These are phyloP conservation scores for Lycophotia porphyrea DNA, from an alignment of 2,888 invertebrate genomes.

Conservation along the genomic window DNA sequence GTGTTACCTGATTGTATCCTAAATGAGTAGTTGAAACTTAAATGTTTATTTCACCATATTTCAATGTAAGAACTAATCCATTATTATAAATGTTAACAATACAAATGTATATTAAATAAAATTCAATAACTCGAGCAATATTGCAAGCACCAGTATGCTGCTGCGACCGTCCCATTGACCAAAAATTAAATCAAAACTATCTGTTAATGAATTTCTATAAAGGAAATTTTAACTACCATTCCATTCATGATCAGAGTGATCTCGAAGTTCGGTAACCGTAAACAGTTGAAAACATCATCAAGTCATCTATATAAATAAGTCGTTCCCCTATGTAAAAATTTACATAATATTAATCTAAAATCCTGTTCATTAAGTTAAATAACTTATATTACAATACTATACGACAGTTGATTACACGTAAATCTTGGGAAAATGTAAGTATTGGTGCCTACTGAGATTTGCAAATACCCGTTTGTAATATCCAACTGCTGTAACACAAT, in stretches of 20 bases:
- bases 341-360: constrained; percentile 51
- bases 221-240: constrained; percentile 34
- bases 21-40: constrained; percentile 57
- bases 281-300: constrained; percentile 56
- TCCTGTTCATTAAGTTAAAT: constrained; percentile 64
- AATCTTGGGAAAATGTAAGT: constrained; percentile 70
- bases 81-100: constrained; percentile 49
- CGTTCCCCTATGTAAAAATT: constrained; percentile 54
- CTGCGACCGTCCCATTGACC: constrained; percentile 79
- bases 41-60: constrained; percentile 55
- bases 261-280: constrained; percentile 54
- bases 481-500: constrained; percentile 61
- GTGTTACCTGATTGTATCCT: constrained; percentile 68
- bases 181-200: constrained; percentile 63
- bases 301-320: constrained; percentile 62
- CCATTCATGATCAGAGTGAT: constrained; percentile 38
- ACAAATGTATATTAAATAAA: constrained; percentile 46
- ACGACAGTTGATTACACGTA: constrained; percentile 63
- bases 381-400: constrained; percentile 63
- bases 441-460: constrained; percentile 73
- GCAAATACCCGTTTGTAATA: constrained; percentile 63
- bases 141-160: constrained; percentile 61
- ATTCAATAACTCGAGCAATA: constrained; percentile 53
- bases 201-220: constrained; percentile 53
- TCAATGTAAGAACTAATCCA: constrained; percentile 56